A percentile compares a stretch with the other conserved stretches of the same genome.
Evolutionary conservation across 1,140 invertebrate genomes (phyloP).

Genomic region (Bombus superbus): DNA sequence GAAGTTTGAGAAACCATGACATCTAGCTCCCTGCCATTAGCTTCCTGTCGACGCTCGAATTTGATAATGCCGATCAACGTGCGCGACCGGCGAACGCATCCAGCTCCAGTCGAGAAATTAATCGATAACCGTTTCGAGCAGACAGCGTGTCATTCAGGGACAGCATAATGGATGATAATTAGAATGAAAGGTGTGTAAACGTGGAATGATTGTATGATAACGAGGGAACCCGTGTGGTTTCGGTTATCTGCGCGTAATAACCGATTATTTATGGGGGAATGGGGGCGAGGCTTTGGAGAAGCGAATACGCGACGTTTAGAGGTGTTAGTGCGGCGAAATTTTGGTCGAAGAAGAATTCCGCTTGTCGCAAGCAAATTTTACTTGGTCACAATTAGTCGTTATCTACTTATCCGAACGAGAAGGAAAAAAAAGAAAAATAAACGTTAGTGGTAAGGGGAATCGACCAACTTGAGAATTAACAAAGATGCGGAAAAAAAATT

Average conservation of each 20-base stretch:
- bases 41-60: conserved; percentile 17
- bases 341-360: too few species aligned
- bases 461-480: too few species aligned
- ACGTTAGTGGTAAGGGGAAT: too few species aligned
- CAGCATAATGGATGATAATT: conserved; percentile 9
- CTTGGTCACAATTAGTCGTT: too few species aligned
- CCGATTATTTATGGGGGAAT: background rate
- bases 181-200: background rate
- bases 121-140: conserved; percentile 5
- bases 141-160: background rate
- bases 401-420: too few species aligned
- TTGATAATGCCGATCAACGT: conserved; percentile 33
- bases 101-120: background rate
- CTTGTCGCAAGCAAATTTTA: too few species aligned
- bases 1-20: conserved; percentile 33
- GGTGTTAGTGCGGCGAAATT: too few species aligned
- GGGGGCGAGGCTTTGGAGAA: too few species aligned
- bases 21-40: background rate
- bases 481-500: too few species aligned
- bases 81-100: background rate
- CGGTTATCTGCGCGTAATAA: background rate
- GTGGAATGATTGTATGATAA: background rate
- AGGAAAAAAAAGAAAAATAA: too few species aligned
- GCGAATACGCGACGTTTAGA: too few species aligned
- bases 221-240: background rate